Percentiles rank a stretch among this genome's conserved stretches.
Conservation (phyloP, 2,797 vertebrate genomes). For the Champsocephalus gunnari region DNA sequence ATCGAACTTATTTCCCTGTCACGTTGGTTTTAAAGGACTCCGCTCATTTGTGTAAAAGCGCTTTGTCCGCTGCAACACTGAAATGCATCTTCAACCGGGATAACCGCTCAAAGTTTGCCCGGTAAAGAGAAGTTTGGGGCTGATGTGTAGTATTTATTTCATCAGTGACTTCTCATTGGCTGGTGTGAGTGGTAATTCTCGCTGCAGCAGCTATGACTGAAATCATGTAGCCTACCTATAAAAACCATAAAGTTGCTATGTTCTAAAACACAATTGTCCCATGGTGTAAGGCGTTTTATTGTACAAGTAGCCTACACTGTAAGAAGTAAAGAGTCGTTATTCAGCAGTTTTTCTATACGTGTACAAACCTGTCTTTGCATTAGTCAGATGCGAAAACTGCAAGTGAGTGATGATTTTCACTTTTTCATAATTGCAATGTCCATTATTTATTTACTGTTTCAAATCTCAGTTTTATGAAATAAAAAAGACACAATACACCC, state of each 20-base stretch:
- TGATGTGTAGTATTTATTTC: not conserved
- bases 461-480: not conserved
- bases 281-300: constrained; percentile 19
- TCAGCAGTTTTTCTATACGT: not conserved
- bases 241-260: not conserved
- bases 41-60: not conserved
- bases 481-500: not conserved
- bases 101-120: not conserved
- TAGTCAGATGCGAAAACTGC: not conserved
- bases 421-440: not conserved
- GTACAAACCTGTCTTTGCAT: not conserved
- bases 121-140: constrained; percentile 19
- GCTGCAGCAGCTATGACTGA: constrained; percentile 25
- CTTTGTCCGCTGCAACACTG: constrained; percentile 1
- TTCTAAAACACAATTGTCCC: not conserved
- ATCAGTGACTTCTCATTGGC: not conserved
- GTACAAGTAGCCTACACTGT: not conserved
- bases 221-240: not conserved
- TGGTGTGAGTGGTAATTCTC: not conserved
- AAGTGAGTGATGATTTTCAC: constrained; percentile 7
- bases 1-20: constrained; percentile 60
- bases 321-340: not conserved
- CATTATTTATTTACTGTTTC: not conserved
- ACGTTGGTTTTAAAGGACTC: constrained; percentile 14
- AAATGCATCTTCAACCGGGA: not conserved